phyloP scores from a whole-genome alignment of 2,888 invertebrate genomes.

The Aleiodes testaceus region DNA sequence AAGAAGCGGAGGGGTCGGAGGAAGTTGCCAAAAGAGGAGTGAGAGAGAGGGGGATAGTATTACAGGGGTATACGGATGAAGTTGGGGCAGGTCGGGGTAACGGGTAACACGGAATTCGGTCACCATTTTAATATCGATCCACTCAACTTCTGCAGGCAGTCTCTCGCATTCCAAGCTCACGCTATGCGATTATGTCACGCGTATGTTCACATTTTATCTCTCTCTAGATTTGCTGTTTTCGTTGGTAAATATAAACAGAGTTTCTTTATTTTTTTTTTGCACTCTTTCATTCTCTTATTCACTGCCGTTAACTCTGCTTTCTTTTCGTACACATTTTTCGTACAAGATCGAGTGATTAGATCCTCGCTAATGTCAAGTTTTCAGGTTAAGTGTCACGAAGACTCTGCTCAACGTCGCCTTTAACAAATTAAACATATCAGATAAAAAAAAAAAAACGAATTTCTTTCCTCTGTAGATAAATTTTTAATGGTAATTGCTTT shows the following conservation, averaged over 20 bases:
- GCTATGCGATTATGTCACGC: conserved; percentile 27
- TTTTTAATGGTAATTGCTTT: not conserved
- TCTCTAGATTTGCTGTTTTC: conserved; percentile 2
- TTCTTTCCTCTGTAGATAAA: not conserved
- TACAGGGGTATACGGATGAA: conserved; percentile 38
- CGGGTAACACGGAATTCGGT: conserved; percentile 69
- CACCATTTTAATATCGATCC: conserved; percentile 73
- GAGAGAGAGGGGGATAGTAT: conserved; percentile 43
- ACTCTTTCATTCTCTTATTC: not conserved
- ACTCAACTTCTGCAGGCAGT: conserved; percentile 32
- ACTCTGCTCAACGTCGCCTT: conserved; percentile 6
- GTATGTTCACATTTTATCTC: conserved; percentile 4
- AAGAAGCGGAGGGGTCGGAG: conserved; percentile 44
- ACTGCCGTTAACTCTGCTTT: not conserved
- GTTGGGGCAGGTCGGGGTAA: conserved; percentile 70
- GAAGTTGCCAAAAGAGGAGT: conserved; percentile 31
- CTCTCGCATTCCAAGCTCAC: conserved; percentile 49
- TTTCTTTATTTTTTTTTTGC: conserved; percentile 1
- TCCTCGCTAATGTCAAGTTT: not conserved
- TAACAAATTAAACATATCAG: conserved; percentile 16
- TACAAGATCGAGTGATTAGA: not conserved
- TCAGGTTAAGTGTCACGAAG: conserved; percentile 11
- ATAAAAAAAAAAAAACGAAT: not conserved
- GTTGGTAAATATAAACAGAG: not conserved
- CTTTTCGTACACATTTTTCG: not conserved